phyloP scores from a whole-genome alignment of 2,888 invertebrate species.

The Phengaris arion region DNA sequence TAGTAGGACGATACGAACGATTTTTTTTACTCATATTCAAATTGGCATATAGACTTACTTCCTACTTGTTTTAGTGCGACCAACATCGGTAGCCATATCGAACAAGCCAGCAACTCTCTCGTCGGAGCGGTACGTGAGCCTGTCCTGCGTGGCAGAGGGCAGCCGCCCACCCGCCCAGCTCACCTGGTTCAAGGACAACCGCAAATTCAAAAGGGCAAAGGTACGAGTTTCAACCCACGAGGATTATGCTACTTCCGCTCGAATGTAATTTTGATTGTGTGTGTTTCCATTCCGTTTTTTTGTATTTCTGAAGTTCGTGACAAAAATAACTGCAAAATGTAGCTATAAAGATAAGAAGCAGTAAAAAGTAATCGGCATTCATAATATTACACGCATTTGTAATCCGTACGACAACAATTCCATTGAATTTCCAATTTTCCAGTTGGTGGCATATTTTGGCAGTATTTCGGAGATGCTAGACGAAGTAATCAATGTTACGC shows the following conservation, averaged over 20 bases:
- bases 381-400: background rate
- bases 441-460: background rate
- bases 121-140: conserved; percentile 87
- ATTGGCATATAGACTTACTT: background rate
- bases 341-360: background rate
- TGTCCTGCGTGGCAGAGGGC: conserved; percentile 90
- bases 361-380: background rate
- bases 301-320: background rate
- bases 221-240: conserved; percentile 58
- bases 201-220: conserved; percentile 86
- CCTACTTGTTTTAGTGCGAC: conserved; percentile 83
- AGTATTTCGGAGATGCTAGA: background rate
- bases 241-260: background rate
- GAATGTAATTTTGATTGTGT: background rate
- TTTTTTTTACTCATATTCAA: background rate
- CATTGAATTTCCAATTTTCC: background rate
- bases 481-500: conserved; percentile 44
- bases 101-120: conserved; percentile 88
- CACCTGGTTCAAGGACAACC: conserved; percentile 90
- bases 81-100: conserved; percentile 86
- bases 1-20: too few species aligned
- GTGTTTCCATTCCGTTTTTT: background rate
- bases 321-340: background rate
- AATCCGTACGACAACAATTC: background rate
- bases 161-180: conserved; percentile 92